A percentile compares a stretch with the other conserved stretches of the same genome.
Conservation (phyloP, 2,888 invertebrate species). For the Timandra comae region DNA sequence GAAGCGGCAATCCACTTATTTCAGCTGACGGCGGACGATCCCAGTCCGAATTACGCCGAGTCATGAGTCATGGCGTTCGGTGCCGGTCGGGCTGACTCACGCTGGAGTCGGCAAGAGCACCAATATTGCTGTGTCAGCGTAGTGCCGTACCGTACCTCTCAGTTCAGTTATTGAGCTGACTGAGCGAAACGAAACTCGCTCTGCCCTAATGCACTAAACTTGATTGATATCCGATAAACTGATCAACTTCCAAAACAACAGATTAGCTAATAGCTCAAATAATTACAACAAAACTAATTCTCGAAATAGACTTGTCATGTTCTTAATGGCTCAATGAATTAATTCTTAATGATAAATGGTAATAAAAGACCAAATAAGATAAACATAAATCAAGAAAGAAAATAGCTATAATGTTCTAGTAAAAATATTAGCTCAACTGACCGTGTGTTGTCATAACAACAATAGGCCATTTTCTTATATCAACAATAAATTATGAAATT, state of each 20-base stretch:
- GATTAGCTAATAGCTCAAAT: too few species aligned
- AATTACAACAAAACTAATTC: too few species aligned
- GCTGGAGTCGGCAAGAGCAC: constrained; percentile 40
- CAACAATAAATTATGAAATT: too few species aligned
- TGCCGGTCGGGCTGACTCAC: constrained; percentile 49
- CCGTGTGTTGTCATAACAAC: constrained; percentile 52
- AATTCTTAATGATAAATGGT: neutral
- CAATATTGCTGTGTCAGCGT: constrained; percentile 38
- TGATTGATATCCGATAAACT: constrained; percentile 55
- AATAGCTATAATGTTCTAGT: constrained; percentile 14
- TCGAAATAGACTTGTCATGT: too few species aligned
- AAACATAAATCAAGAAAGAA: constrained; percentile 13
- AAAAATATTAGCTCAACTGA: constrained; percentile 45
- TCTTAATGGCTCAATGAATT: too few species aligned
- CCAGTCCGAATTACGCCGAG: constrained; percentile 47
- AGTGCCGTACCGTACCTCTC: constrained; percentile 34
- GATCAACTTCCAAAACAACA: constrained; percentile 22
- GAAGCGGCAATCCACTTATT: constrained; percentile 70
- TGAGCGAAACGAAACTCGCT: constrained; percentile 39
- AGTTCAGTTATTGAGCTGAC: constrained; percentile 56
- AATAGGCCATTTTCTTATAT: too few species aligned
- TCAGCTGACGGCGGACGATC: constrained; percentile 56
- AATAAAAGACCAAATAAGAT: neutral
- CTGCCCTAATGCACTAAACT: constrained; percentile 48
- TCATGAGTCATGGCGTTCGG: constrained; percentile 48